A percentile compares a stretch with the other conserved stretches of the same genome.
Evolutionary conservation across 2,113 vertebrate species (phyloP).

Genomic region (Peromyscus polionotus): DNA sequence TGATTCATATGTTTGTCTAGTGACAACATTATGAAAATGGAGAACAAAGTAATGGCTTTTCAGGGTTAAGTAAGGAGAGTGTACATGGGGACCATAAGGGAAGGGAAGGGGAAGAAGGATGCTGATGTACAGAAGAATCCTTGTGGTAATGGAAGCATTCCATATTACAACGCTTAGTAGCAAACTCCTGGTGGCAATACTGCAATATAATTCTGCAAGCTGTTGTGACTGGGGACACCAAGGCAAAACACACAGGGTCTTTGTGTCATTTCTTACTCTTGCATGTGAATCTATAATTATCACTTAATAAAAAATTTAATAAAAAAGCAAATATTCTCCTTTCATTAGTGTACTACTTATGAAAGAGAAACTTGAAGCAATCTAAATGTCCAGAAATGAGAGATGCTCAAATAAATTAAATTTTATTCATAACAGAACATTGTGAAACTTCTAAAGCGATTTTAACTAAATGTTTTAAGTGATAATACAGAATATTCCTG

Average conservation of each 20-base stretch:
- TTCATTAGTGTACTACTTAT: constrained; percentile 46
- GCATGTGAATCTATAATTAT: constrained; percentile 18
- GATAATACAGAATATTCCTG: constrained; percentile 21
- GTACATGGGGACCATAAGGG: neutral
- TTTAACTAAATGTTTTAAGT: constrained; percentile 53
- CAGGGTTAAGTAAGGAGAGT: neutral
- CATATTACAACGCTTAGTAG: neutral
- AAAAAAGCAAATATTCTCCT: constrained; percentile 47
- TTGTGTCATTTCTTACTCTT: constrained; percentile 17
- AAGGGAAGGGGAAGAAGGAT: neutral
- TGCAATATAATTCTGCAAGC: neutral
- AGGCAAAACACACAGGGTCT: neutral
- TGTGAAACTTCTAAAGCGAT: constrained; percentile 23
- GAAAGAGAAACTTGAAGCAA: constrained; percentile 46
- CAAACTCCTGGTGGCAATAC: neutral
- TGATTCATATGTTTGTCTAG: neutral
- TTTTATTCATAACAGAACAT: constrained; percentile 52
- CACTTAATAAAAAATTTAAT: constrained; percentile 47
- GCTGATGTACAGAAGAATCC: neutral
- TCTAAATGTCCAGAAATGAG: constrained; percentile 46
- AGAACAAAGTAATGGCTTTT: neutral
- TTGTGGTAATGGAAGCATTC: neutral
- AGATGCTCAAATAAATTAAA: constrained; percentile 33
- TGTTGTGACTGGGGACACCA: neutral
- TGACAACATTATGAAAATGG: neutral